Conservation (phyloP, 2,888 invertebrate species). For the Drosophila diplacantha region DNA sequence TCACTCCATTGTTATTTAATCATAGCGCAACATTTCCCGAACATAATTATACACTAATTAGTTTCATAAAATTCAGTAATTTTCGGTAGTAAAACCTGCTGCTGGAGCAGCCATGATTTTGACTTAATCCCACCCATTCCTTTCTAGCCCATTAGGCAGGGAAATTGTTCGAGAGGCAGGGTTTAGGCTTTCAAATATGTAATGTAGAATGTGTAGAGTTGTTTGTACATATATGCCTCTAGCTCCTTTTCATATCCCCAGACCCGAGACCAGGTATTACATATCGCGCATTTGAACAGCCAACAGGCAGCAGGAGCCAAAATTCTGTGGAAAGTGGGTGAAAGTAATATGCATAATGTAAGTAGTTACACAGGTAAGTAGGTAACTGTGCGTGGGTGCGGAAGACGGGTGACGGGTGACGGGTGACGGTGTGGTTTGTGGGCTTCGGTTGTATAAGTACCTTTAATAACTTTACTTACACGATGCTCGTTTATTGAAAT, state of each 20-base stretch:
- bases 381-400: slow-evolving; percentile 16
- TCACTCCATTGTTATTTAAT: background rate
- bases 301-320: slow-evolving; percentile 14
- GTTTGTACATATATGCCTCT: background rate
- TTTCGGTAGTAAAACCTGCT: background rate
- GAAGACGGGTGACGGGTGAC: background rate
- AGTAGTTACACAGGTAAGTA: slow-evolving; percentile 21
- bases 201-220: slow-evolving; percentile 15
- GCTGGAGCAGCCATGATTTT: background rate
- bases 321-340: slow-evolving; percentile 51
- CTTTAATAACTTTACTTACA: slow-evolving; percentile 69
- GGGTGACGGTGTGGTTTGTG: background rate
- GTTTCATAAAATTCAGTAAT: background rate
- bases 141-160: slow-evolving; percentile 5
- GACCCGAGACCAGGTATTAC: slow-evolving; percentile 31
- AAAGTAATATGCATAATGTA: slow-evolving; percentile 47
- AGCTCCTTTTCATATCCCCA: slow-evolving; percentile 10
- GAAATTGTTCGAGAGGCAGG: background rate
- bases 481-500: slow-evolving; percentile 51
- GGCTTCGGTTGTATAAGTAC: slow-evolving; percentile 40
- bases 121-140: slow-evolving; percentile 1
- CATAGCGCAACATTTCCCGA: background rate
- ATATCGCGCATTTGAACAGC: slow-evolving; percentile 49
- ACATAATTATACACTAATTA: slow-evolving; percentile 3
- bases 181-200: slow-evolving; percentile 7